Percentiles rank a stretch among this genome's conserved stretches.
Conservation (phyloP, 2,113 vertebrate species). For the Mobula hypostoma region DNA sequence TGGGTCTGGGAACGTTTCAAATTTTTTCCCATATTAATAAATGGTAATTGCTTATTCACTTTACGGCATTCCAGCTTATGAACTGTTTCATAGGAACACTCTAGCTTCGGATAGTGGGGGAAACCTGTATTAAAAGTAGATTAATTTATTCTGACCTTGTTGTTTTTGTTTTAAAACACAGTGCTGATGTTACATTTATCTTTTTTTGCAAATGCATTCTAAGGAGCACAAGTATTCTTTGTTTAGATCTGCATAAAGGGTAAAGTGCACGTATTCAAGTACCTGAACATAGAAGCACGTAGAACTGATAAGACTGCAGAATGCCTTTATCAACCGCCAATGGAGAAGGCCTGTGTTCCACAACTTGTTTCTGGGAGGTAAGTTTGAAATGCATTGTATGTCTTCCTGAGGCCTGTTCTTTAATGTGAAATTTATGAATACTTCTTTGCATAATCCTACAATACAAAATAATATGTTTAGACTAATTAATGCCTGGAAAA, state of each 20-base stretch:
- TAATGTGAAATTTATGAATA: neutral
- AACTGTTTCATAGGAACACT: no score
- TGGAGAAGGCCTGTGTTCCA: slow-evolving; percentile 70
- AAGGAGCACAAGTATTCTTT: neutral
- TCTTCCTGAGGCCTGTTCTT: neutral
- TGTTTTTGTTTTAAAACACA: neutral
- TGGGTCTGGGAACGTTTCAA: no score
- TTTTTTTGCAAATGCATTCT: neutral
- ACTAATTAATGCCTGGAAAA: neutral
- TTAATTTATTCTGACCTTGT: neutral
- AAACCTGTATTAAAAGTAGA: no score
- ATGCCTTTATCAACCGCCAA: slow-evolving; percentile 72
- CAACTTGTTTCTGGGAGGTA: slow-evolving; percentile 73
- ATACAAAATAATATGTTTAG: neutral
- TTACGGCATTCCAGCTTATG: no score
- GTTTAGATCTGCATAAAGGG: slow-evolving; percentile 87
- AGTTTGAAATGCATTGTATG: slow-evolving; percentile 40
- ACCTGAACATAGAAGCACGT: slow-evolving; percentile 82
- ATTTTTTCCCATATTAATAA: no score
- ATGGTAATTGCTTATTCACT: no score
- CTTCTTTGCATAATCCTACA: neutral
- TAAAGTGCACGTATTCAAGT: slow-evolving; percentile 94
- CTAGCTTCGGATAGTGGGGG: no score
- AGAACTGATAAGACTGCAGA: slow-evolving; percentile 80
- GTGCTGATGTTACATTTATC: neutral